phyloP scores from a whole-genome alignment of 2,113 vertebrate genomes.

The Etheostoma spectabile region DNA sequence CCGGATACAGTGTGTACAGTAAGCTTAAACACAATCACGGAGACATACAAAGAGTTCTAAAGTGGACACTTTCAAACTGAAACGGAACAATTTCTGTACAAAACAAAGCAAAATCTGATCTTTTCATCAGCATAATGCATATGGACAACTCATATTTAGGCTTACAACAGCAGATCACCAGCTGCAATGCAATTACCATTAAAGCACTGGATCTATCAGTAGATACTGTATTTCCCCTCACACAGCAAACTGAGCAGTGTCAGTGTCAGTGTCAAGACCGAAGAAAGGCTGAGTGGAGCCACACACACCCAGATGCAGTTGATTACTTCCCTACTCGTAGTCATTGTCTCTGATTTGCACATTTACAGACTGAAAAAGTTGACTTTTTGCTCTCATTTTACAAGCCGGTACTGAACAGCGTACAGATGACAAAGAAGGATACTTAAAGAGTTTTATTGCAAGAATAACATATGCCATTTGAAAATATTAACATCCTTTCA shows the following conservation, averaged over 20 bases:
- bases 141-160: constrained; percentile 46
- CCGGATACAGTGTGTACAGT: constrained; percentile 12
- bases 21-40: not conserved
- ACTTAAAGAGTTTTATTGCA: not conserved
- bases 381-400: not conserved
- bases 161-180: constrained; percentile 44
- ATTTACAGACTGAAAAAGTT: not conserved
- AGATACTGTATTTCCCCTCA: constrained; percentile 24
- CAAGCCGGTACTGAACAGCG: not conserved
- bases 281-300: constrained; percentile 39
- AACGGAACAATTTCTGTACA: constrained; percentile 12
- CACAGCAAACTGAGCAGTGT: constrained; percentile 41
- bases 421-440: not conserved
- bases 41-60: not conserved
- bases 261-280: no score
- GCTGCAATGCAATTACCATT: constrained; percentile 40
- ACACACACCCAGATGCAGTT: constrained; percentile 31
- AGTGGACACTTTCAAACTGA: constrained; percentile 13
- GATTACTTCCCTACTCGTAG: constrained; percentile 35
- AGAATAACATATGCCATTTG: not conserved
- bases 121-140: constrained; percentile 20
- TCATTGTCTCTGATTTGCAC: constrained; percentile 38
- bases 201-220: constrained; percentile 26
- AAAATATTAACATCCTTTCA: not conserved
- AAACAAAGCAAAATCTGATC: constrained; percentile 38